phyloP scores from a whole-genome alignment of 2,888 invertebrate genomes.

The Reticulitermes lucifugus region DNA sequence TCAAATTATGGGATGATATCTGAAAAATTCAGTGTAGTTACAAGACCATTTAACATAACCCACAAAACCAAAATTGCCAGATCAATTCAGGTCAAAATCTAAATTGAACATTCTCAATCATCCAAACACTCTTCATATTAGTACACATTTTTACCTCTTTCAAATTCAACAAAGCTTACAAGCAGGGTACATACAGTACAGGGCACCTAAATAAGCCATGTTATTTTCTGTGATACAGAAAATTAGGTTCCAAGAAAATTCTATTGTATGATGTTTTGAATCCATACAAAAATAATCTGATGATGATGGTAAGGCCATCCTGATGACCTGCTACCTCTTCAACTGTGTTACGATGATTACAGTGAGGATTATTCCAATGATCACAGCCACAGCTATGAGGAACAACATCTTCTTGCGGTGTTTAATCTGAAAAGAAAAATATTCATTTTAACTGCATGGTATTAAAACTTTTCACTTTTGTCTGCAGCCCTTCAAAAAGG shows the following conservation, averaged over 20 bases:
- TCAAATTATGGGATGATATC: too few species aligned
- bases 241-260: not conserved
- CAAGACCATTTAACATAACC: too few species aligned
- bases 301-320: not conserved
- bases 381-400: constrained; percentile 73
- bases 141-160: not conserved
- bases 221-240: not conserved
- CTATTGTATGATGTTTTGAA: not conserved
- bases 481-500: too few species aligned
- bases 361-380: constrained; percentile 76
- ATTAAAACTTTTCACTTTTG: too few species aligned
- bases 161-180: not conserved
- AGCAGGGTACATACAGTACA: not conserved
- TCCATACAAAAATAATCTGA: constrained; percentile 9
- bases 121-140: too few species aligned
- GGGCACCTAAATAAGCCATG: not conserved
- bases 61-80: too few species aligned
- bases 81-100: too few species aligned
- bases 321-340: constrained; percentile 48
- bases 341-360: constrained; percentile 66
- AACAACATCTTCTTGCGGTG: constrained; percentile 81
- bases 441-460: too few species aligned
- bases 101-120: too few species aligned
- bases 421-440: constrained; percentile 59
- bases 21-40: too few species aligned